Evolutionary conservation across 2,113 vertebrate species (phyloP).

Genomic region (Bubo blakistoni): DNA sequence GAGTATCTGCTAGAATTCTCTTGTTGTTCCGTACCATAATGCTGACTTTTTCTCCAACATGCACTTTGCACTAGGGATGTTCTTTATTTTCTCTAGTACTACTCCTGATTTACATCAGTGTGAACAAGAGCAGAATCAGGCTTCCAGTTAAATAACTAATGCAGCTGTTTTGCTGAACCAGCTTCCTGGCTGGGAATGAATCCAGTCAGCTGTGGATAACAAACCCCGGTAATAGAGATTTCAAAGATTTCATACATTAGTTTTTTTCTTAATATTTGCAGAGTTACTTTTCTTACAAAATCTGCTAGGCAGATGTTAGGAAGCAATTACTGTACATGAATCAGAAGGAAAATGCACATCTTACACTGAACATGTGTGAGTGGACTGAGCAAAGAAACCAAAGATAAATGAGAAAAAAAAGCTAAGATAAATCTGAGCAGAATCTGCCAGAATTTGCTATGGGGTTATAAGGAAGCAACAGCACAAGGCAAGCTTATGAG

Average conservation of each 20-base stretch:
- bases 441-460: conserved; percentile 10
- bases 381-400: conserved; percentile 16
- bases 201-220: conserved; percentile 67
- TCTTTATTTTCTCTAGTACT: not conserved
- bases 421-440: not conserved
- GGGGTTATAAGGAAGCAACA: not conserved
- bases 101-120: not conserved
- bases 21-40: not conserved
- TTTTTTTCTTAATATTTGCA: conserved; percentile 45
- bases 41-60: not conserved
- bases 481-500: not conserved
- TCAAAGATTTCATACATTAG: conserved; percentile 53
- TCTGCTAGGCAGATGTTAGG: conserved; percentile 58
- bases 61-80: not conserved
- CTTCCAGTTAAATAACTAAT: not conserved
- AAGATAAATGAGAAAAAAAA: conserved; percentile 1
- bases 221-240: conserved; percentile 55
- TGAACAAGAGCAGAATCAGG: not conserved
- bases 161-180: conserved; percentile 68
- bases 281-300: conserved; percentile 60
- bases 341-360: conserved; percentile 54
- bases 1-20: not conserved
- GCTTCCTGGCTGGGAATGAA: conserved; percentile 57
- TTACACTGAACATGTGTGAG: not conserved
- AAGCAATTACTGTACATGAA: conserved; percentile 65